Evolutionary conservation across 2,888 invertebrate species (phyloP).

Genomic region (Deilephila porcellus): DNA sequence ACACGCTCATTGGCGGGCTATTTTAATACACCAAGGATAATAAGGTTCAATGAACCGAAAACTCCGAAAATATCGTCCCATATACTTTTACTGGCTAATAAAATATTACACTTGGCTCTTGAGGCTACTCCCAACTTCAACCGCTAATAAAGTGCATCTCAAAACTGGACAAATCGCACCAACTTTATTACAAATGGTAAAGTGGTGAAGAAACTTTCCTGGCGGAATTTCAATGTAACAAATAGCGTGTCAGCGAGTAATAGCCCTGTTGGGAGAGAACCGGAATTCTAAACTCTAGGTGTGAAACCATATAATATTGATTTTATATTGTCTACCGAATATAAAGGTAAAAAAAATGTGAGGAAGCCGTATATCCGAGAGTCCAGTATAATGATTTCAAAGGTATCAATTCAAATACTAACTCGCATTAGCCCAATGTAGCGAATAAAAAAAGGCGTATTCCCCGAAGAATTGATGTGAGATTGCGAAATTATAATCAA

Average conservation of each 20-base stretch:
- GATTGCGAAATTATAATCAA: too few species aligned
- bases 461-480: too few species aligned
- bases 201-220: conserved; percentile 30
- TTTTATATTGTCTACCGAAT: too few species aligned
- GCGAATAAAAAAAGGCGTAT: too few species aligned
- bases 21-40: background rate
- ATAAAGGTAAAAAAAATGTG: too few species aligned
- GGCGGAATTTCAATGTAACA: conserved; percentile 65
- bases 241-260: conserved; percentile 62
- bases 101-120: conserved; percentile 21
- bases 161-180: conserved; percentile 17
- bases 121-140: conserved; percentile 1
- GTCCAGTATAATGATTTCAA: too few species aligned
- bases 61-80: conserved; percentile 8
- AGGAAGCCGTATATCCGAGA: too few species aligned
- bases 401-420: too few species aligned
- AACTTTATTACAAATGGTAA: conserved; percentile 13
- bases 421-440: too few species aligned
- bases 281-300: too few species aligned
- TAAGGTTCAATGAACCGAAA: conserved; percentile 16
- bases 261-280: too few species aligned
- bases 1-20: background rate
- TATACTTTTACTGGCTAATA: conserved; percentile 14
- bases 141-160: conserved; percentile 21
- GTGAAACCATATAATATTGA: too few species aligned